A percentile compares a stretch with the other conserved stretches of the same genome.
phyloP scores from a whole-genome alignment of 2,888 invertebrate genomes.

The Xanthia icteritia region DNA sequence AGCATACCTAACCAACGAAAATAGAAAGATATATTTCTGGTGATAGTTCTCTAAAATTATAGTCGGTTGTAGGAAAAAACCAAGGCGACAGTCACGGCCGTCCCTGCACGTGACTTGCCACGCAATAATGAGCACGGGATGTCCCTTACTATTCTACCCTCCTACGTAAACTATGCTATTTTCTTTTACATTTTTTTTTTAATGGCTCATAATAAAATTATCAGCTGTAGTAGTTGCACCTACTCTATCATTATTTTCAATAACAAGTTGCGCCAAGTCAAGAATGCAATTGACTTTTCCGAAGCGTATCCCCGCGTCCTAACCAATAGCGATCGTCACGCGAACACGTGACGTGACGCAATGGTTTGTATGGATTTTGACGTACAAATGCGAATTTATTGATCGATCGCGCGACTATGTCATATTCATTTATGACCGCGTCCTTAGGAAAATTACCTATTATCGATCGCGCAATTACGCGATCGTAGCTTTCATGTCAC shows the following conservation, averaged over 20 bases:
- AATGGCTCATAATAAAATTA: neutral
- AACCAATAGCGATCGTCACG: too few relatives aligned
- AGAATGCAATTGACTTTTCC: neutral
- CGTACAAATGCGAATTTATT: neutral
- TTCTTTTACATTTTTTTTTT: neutral
- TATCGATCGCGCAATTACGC: neutral
- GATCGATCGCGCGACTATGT: too few relatives aligned
- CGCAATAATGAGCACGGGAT: slow-evolving; percentile 66
- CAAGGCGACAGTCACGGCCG: slow-evolving; percentile 68
- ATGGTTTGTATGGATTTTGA: neutral
- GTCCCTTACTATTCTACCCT: slow-evolving; percentile 43
- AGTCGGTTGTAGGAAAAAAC: slow-evolving; percentile 66
- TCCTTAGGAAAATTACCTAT: too few relatives aligned
- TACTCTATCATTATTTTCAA: neutral
- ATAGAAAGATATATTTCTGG: slow-evolving; percentile 54
- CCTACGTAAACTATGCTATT: slow-evolving; percentile 15
- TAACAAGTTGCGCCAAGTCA: neutral
- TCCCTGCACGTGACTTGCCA: slow-evolving; percentile 72
- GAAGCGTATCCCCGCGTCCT: neutral
- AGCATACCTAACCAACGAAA: slow-evolving; percentile 31
- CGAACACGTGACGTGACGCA: neutral
- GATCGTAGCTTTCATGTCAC: too few relatives aligned
- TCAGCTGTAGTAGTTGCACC: neutral
- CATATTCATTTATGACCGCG: neutral
- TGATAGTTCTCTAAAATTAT: slow-evolving; percentile 54